Evolutionary conservation across 2,888 invertebrate genomes (phyloP).

Genomic region (Eupeodes latifasciatus): DNA sequence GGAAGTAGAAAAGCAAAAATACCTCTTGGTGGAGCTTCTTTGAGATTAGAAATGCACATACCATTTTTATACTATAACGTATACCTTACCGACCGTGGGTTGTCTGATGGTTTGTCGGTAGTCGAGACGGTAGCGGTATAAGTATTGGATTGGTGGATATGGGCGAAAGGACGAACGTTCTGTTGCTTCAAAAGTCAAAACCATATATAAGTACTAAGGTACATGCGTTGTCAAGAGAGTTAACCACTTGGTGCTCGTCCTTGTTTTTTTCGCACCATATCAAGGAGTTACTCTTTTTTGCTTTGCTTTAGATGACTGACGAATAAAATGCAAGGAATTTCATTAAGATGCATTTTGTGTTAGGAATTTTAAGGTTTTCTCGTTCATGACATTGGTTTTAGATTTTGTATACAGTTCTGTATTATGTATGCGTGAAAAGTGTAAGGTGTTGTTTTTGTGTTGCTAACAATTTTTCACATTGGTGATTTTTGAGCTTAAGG

Average conservation of each 20-base stretch:
- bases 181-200: constrained; percentile 42
- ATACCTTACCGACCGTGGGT: too few relatives aligned
- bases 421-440: background rate
- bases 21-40: constrained; percentile 2
- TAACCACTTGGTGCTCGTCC: constrained; percentile 35
- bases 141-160: background rate
- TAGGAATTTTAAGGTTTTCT: constrained; percentile 45
- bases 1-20: constrained; percentile 4
- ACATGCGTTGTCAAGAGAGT: constrained; percentile 47
- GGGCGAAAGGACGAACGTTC: background rate
- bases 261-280: background rate
- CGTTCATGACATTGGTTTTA: constrained; percentile 3
- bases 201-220: background rate
- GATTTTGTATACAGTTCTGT: background rate
- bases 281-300: constrained; percentile 31
- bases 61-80: too few relatives aligned
- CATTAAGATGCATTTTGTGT: constrained; percentile 71
- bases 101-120: too few relatives aligned
- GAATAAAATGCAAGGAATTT: constrained; percentile 64
- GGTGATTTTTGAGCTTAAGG: too few relatives aligned
- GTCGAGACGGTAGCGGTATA: background rate
- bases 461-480: background rate
- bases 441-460: background rate
- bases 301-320: background rate
- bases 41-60: constrained; percentile 2